Percentiles rank a stretch among this genome's conserved stretches.
Evolutionary conservation across 2,113 vertebrate species (phyloP).

Genomic region (Leptosomus discolor): DNA sequence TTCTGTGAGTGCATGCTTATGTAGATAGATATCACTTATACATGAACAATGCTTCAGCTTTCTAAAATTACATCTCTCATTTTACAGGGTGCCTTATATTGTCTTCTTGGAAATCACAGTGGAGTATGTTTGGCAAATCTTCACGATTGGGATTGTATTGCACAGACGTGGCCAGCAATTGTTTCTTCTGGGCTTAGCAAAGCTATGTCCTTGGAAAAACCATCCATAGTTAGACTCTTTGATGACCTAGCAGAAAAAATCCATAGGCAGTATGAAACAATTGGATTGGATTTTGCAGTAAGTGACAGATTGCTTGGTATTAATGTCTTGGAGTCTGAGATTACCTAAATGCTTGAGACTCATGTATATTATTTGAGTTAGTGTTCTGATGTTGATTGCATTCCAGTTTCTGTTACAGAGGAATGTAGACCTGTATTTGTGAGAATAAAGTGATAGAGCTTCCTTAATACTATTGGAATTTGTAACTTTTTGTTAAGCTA

Average conservation of each 20-base stretch:
- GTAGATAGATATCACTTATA: background rate
- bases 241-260: conserved; percentile 97
- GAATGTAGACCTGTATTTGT: background rate
- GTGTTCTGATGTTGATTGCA: background rate
- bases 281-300: conserved; percentile 90
- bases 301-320: conserved; percentile 42
- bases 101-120: conserved; percentile 91
- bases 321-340: background rate
- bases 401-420: background rate
- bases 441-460: background rate
- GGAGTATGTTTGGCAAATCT: conserved; percentile 92
- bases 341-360: background rate
- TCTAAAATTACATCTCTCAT: background rate
- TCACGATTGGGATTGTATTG: conserved; percentile 96
- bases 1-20: background rate
- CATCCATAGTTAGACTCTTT: conserved; percentile 93
- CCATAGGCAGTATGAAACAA: conserved; percentile 95
- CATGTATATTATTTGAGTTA: background rate
- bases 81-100: conserved; percentile 93
- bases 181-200: conserved; percentile 92
- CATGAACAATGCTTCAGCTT: background rate
- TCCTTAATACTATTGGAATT: background rate
- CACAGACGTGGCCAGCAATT: conserved; percentile 91
- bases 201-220: conserved; percentile 95
- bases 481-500: background rate